Base-by-base conservation (phyloP, 2,797 vertebrate species). In the Sebastes wilsoni region DNA sequence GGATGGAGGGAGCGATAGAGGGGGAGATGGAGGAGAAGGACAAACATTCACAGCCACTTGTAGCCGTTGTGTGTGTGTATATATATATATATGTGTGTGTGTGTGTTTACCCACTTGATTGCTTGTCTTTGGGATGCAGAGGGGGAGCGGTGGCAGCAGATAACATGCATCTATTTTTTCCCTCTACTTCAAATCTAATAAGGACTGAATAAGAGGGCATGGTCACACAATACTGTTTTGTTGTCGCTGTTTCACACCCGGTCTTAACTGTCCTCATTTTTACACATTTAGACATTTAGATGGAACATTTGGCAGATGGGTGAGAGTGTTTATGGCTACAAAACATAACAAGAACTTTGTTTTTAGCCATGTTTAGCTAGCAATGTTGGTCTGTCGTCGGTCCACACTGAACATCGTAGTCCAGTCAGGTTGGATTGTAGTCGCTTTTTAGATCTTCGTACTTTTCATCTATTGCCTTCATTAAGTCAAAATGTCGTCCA, bases 21-120 rank as follows among this genome's bases (percentile, higher is more conserved):
- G 25, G 59, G 30, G 77, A 46, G 75, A 77, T 62, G 60, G 77
- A 80, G 70, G 46, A 56, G 77, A 52, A 91, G 79, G 90, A 86
- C 86, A 90, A 87, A 90, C 86, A 91, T 77, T 30, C 83, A 67
- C 72, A 67, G 67, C 80, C 87, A 81, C 87, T 90, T 86, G 70
- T 82, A 79, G 54, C 56, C 1, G 2, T 22, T 75, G 56, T 82
- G 71, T 77, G 2, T 70, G 60, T 77, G 64, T 75, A 20, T 86
- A 6, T 74, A 28, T 74, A 28, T 74, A 28, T 77, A 52, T 76
- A 46, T 77, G 4, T 72, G 4, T 72, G 49, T 90, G 89, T 93
- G 4, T 72, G 49, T 90, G 89, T 93, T 90, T 90, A 87, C 83
- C 62, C 83, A 71, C 79, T 84, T 88, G 87, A 90, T 92, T 84